Base-by-base conservation (phyloP, 2,113 vertebrate genomes). In the Vombatus ursinus region DNA sequence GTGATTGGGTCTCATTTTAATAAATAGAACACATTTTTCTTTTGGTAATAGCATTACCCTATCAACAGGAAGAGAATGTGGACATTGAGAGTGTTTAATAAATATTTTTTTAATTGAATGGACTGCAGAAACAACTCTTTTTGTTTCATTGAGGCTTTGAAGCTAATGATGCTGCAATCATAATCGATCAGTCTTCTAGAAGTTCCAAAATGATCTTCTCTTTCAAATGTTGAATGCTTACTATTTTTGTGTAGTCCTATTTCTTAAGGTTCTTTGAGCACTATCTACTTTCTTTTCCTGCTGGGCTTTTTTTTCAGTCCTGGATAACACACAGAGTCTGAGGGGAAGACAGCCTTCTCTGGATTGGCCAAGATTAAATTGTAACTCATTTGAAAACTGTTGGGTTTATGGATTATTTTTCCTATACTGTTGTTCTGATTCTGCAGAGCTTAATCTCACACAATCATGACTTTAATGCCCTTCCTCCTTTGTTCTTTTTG, bases 251-350 rank as follows among this genome's bases (percentile, higher is more conserved):
- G 7, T 89, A 94, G 44, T 90, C 95, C 95, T 52, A 51, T 61
- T 48, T 94, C 92, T 93, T 89, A 94, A 93, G 92, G 93, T 77
- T 95, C 44, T 52, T 8, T 48, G 48, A 93, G 94, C 94, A 91
- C 93, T 92, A 91, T 90, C 8, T 26, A 7, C 91, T 95, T 96
- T 96, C 68, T 93, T 95, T 96, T 96, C 91, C 92, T 44, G 22
- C 57, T 49, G 90, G 48, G 48, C 48, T 53, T 54, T 90, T 92
- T 97, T 52, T 50, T 57, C 91, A 91, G 89, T 95, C 89, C 31
- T 31, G 12, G 9, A 68, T 68, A 1, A 31, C 57, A 37, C 31
- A 68, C 47, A 49, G 24, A 28, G 89, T 90, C 9, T 49, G 68
- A 68, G 23, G 48, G 48, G 12, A 90, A 50, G 47, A 52, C 28